A percentile compares a stretch with the other conserved stretches of the same genome.
Evolutionary conservation across 2,113 vertebrate genomes (phyloP).

Genomic region (Scolopax mira): DNA sequence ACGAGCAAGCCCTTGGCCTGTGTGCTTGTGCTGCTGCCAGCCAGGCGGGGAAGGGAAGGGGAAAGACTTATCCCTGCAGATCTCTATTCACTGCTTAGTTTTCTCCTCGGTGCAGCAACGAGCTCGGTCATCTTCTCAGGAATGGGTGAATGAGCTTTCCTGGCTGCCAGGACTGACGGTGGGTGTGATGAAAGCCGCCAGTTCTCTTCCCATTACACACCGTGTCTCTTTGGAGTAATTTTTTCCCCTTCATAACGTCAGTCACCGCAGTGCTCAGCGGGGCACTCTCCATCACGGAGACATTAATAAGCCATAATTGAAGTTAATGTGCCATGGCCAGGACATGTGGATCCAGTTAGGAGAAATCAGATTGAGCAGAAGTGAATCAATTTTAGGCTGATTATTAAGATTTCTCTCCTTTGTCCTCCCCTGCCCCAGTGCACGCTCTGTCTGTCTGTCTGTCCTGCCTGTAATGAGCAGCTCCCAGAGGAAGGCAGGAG

Average conservation of each 20-base stretch:
- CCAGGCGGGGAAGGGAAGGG: background rate
- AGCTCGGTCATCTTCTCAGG: background rate
- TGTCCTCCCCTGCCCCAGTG: background rate
- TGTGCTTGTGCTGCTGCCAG: background rate
- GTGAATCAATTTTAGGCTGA: constrained; percentile 24
- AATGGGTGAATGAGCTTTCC: constrained; percentile 72
- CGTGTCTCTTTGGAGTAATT: constrained; percentile 13
- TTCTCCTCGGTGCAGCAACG: background rate
- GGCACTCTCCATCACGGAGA: background rate
- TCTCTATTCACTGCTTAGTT: background rate
- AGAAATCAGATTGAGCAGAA: constrained; percentile 22
- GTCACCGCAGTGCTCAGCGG: background rate
- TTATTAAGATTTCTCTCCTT: background rate
- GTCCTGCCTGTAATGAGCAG: background rate
- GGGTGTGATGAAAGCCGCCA: background rate
- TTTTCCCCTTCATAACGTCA: constrained; percentile 17
- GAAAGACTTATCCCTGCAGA: background rate
- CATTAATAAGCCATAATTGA: constrained; percentile 75
- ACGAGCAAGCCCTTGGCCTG: background rate
- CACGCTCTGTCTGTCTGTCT: background rate
- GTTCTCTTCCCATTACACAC: background rate
- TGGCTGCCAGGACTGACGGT: constrained; percentile 68
- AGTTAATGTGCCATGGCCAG: constrained; percentile 71
- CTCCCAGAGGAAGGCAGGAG: background rate
- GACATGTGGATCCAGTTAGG: constrained; percentile 55